These are phyloP conservation scores for Flexamia atlantica DNA, from an alignment of 2,888 invertebrate genomes.

Conservation along the genomic window DNA sequence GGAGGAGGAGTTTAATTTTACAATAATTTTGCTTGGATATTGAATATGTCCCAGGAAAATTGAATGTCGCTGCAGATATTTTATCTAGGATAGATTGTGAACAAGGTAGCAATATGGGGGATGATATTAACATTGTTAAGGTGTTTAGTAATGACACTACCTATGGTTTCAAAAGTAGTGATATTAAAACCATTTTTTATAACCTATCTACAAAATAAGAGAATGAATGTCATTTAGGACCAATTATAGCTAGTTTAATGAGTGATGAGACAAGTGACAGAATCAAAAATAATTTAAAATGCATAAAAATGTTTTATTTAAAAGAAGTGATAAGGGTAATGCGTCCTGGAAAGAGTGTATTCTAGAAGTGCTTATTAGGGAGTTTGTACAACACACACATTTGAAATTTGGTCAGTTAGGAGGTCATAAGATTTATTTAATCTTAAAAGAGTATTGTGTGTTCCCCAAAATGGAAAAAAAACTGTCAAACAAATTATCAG, in stretches of 20 bases:
- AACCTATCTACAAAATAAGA: neutral
- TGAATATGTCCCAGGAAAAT: conserved; percentile 42
- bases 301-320: conserved; percentile 9
- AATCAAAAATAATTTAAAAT: neutral
- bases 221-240: neutral
- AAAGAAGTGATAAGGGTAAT: neutral
- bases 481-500: neutral
- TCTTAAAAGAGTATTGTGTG: neutral
- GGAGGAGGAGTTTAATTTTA: conserved; percentile 21
- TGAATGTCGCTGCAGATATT: conserved; percentile 7
- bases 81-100: conserved; percentile 34
- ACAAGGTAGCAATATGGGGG: neutral
- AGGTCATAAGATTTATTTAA: neutral
- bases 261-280: neutral
- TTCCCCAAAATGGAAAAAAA: neutral
- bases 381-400: neutral
- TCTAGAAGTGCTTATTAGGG: neutral
- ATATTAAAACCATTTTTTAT: neutral
- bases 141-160: too few species aligned
- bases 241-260: neutral
- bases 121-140: too few species aligned
- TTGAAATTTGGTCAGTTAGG: neutral
- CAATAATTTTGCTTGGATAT: conserved; percentile 17
- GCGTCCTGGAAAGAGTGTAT: neutral
- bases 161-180: neutral